Evolutionary conservation across 2,113 vertebrate species (phyloP).

Genomic region (Petrocephalus zakoni): DNA sequence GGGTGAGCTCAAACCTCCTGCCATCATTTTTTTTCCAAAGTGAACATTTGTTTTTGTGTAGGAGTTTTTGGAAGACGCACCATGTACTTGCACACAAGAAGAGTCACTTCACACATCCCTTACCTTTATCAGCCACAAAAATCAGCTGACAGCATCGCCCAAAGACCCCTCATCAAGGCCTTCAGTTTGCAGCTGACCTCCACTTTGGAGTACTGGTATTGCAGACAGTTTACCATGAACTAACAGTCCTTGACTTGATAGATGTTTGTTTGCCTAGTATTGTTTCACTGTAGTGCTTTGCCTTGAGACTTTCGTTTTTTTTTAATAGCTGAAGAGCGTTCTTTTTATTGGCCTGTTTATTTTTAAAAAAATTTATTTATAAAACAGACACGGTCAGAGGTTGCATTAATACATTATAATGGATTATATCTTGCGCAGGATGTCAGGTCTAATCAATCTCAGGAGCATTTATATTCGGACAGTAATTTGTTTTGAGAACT

Average conservation of each 20-base stretch:
- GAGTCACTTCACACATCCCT: neutral
- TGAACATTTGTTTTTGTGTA: slow-evolving; percentile 4
- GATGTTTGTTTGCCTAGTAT: neutral
- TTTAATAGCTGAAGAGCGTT: neutral
- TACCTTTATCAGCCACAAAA: neutral
- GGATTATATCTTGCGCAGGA: neutral
- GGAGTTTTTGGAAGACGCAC: neutral
- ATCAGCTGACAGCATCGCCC: neutral
- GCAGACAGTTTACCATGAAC: neutral
- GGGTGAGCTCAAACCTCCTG: neutral
- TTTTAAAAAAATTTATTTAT: neutral
- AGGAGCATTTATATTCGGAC: slow-evolving; percentile 3
- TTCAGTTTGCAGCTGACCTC: neutral
- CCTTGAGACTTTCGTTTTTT: neutral
- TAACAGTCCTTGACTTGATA: neutral
- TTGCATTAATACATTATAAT: slow-evolving; percentile 2
- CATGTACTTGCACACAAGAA: neutral
- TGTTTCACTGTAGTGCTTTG: neutral
- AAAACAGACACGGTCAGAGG: neutral
- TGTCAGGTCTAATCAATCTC: slow-evolving; percentile 1
- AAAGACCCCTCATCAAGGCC: neutral
- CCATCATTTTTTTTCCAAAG: neutral
- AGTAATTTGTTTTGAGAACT: neutral
- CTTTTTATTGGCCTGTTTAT: neutral
- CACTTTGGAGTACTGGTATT: neutral